Percentiles rank a stretch among this genome's conserved stretches.
These are phyloP conservation scores for Argyrosomus regius DNA, from an alignment of 2,797 vertebrate species.

Conservation along the genomic window DNA sequence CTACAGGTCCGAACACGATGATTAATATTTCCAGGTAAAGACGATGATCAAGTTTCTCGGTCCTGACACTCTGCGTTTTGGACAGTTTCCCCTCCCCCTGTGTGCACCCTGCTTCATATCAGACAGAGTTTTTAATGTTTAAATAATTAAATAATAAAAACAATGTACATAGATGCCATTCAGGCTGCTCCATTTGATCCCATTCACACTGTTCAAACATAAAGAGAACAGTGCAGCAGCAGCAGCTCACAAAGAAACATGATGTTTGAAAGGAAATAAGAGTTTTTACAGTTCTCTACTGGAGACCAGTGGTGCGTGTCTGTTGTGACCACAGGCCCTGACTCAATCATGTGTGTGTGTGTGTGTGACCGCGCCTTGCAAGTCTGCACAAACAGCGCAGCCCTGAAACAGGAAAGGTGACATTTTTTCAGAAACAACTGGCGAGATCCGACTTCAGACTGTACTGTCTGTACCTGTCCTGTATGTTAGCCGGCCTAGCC, in stretches of 20 bases:
- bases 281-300: conserved; percentile 65
- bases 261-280: conserved; percentile 33
- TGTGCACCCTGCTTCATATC: not conserved
- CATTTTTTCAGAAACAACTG: conserved; percentile 88
- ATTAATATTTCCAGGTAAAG: conserved; percentile 70
- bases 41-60: conserved; percentile 61
- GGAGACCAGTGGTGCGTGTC: conserved; percentile 76
- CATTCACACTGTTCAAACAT: not conserved
- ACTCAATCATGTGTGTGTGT: conserved; percentile 56
- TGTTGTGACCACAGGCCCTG: conserved; percentile 85
- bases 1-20: conserved; percentile 82
- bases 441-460: conserved; percentile 83
- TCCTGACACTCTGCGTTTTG: not conserved
- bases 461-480: conserved; percentile 89
- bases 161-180: not conserved
- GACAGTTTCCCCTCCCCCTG: conserved; percentile 1
- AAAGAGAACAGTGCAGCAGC: not conserved
- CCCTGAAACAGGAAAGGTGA: conserved; percentile 90
- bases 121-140: not conserved
- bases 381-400: conserved; percentile 87
- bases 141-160: not conserved
- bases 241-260: not conserved
- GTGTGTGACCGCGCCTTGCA: conserved; percentile 84
- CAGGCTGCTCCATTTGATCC: not conserved
- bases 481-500: conserved; percentile 65